Evolutionary conservation across 2,888 invertebrate genomes (phyloP), one percentile per base, ranked within the genome.

Genomic region (Coelopa pilipes): DNA sequence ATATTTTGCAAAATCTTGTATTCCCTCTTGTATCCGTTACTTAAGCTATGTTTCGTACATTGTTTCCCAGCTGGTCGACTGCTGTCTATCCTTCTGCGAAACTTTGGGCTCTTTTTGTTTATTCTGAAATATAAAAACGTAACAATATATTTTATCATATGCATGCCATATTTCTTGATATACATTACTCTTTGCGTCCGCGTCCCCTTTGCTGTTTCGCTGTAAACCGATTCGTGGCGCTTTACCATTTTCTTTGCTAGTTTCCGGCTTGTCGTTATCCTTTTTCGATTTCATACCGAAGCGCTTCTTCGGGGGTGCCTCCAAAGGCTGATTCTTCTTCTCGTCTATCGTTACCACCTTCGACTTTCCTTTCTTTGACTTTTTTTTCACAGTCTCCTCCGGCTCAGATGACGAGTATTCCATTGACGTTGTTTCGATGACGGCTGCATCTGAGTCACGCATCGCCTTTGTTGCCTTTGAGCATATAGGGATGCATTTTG

Each of bases 401-500:
- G 59, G 34, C 57, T 81, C 75, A 24, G 75, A 74, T 60, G 76
- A 57, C 15, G 75, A 69, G 74, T 76, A 76, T 46, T 76, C 74
- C 53, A 78, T 13, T 55, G 49, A 70, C 21, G 72, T 76, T 49
- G 78, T 79, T 11, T 81, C 81, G 15, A 76, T 76, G 62, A 76
- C 71, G 24, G 78, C 68, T 15, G 77, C 73, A 21, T 73, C 75
- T 17, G 73, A 5, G 9, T 70, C 50, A 7, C 24, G 24, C 47
- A 19, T 45, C 45, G 71, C 50, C 60, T 65, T 65, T 49, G 46
- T 59, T 10, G 15, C n/a, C 46, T 47, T 66, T 21, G 12, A 45
- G 13, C 19, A 53, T 13, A 75, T 68, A 0, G 82, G 79, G 72
- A 83, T 72, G 13, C 81, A 82, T 70, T 82, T 82, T 4, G 75